phyloP scores from a whole-genome alignment of 2,797 vertebrate species.

The Threskiornis aethiopicus region DNA sequence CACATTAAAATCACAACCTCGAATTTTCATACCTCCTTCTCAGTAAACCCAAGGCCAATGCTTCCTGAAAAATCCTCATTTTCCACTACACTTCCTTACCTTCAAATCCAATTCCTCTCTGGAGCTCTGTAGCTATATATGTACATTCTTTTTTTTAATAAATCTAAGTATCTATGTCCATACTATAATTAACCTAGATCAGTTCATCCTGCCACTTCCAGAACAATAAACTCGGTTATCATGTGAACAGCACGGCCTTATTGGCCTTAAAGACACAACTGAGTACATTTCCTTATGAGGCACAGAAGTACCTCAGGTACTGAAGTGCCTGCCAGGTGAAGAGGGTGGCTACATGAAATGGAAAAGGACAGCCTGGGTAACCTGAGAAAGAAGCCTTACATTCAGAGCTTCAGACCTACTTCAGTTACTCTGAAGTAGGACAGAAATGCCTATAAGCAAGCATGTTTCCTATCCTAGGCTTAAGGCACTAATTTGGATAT shows the following conservation, averaged over 20 bases:
- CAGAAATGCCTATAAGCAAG: neutral
- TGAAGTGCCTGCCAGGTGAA: neutral
- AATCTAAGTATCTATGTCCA: neutral
- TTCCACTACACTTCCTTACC: neutral
- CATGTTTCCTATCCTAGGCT: neutral
- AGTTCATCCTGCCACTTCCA: neutral
- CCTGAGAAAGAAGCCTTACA: neutral
- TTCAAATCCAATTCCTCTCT: neutral
- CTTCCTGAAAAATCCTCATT: neutral
- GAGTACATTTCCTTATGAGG: neutral
- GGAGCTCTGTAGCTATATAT: neutral
- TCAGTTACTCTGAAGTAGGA: neutral
- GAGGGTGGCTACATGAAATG: neutral
- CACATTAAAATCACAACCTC: neutral
- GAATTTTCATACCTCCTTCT: neutral
- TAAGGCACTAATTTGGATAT: neutral
- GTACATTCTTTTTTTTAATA: neutral
- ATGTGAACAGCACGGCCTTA: neutral
- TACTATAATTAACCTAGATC: neutral
- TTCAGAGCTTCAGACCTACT: neutral
- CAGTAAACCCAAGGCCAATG: neutral
- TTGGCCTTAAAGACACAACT: neutral
- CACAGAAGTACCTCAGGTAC: neutral
- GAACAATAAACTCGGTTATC: neutral
- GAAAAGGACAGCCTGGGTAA: neutral